Percentiles rank a stretch among this genome's conserved stretches.
phyloP scores from a whole-genome alignment of 2,113 vertebrate genomes.

The Prolemur simus region DNA sequence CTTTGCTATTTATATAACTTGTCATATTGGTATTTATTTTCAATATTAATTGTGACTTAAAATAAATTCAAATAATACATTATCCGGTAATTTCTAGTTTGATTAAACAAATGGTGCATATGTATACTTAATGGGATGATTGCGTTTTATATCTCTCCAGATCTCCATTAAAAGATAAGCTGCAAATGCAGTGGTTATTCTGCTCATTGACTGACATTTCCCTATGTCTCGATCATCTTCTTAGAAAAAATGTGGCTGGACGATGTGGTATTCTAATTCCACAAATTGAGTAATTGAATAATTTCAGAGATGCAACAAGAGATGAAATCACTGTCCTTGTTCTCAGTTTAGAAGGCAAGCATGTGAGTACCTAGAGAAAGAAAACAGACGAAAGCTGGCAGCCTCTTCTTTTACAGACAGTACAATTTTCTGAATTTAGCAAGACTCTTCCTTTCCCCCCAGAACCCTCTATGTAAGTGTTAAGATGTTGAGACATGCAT shows the following conservation, averaged over 20 bases:
- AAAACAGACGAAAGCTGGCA: conserved; percentile 46
- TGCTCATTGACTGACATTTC: neutral
- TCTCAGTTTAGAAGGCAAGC: conserved; percentile 29
- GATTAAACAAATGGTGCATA: conserved; percentile 27
- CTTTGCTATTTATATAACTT: neutral
- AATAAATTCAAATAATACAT: neutral
- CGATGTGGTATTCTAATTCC: neutral
- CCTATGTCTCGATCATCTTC: neutral
- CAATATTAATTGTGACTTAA: conserved; percentile 49
- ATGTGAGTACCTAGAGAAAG: neutral
- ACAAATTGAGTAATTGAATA: conserved; percentile 20
- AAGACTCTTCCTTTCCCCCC: neutral
- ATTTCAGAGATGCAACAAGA: neutral
- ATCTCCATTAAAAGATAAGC: neutral
- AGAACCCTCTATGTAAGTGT: conserved; percentile 39
- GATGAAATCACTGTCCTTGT: neutral
- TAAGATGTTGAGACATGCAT: conserved; percentile 68
- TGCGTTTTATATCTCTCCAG: neutral
- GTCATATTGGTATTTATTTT: conserved; percentile 27
- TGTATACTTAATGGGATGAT: neutral
- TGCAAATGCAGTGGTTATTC: neutral
- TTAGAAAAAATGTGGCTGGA: conserved; percentile 45
- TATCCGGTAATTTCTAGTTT: conserved; percentile 1
- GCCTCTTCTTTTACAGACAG: conserved; percentile 32
- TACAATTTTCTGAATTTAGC: conserved; percentile 64